Conservation (phyloP, 2,888 invertebrate genomes). For the Cynaeus angustus region DNA sequence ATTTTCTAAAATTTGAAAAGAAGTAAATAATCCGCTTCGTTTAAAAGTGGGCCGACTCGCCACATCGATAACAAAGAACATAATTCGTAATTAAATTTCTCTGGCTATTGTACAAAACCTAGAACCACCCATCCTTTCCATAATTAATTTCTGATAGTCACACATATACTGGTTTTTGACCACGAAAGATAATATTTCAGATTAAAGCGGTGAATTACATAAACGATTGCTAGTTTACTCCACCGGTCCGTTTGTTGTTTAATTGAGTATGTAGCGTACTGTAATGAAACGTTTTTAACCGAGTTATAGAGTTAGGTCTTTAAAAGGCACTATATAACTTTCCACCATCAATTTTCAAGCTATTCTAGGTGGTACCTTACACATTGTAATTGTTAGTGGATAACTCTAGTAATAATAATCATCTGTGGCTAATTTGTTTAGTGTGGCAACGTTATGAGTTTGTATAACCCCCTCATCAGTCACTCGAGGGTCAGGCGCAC, state of each 20-base stretch:
- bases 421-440: slow-evolving; percentile 45
- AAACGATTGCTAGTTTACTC: slow-evolving; percentile 25
- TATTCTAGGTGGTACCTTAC: neutral
- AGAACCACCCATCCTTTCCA: no score
- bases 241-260: slow-evolving; percentile 37
- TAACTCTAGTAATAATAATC: slow-evolving; percentile 22
- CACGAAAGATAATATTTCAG: no score
- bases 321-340: slow-evolving; percentile 3
- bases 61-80: no score
- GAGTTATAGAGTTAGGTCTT: slow-evolving; percentile 17
- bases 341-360: neutral
- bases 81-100: no score
- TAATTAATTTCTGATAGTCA: no score
- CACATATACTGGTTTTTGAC: neutral
- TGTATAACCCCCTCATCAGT: slow-evolving; percentile 40
- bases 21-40: no score
- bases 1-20: no score
- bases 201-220: slow-evolving; percentile 28
- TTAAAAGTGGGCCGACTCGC: no score
- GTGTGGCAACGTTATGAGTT: slow-evolving; percentile 28
- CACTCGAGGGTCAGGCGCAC: slow-evolving; percentile 40
- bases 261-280: slow-evolving; percentile 34
- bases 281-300: slow-evolving; percentile 37
- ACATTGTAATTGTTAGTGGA: slow-evolving; percentile 1
- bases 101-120: no score